phyloP scores from a whole-genome alignment of 2,113 vertebrate species.

The Phrynosoma blainvillii region DNA sequence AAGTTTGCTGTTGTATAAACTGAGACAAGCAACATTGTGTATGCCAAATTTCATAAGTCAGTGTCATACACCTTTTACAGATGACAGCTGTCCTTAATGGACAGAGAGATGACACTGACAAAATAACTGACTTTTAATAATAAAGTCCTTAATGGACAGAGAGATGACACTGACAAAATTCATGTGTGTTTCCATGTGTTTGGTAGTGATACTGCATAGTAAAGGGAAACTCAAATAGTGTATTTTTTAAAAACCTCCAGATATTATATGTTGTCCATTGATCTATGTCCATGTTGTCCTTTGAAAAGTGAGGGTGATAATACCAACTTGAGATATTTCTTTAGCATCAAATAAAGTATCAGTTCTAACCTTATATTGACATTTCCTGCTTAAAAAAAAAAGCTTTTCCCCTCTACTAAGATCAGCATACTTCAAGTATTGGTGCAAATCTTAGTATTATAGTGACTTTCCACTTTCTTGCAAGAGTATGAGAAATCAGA shows the following conservation, averaged over 20 bases:
- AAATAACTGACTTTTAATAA: no score
- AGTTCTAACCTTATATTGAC: background rate
- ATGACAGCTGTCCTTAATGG: background rate
- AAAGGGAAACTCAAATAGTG: background rate
- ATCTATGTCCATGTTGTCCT: background rate
- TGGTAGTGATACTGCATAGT: background rate
- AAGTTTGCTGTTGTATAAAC: conserved; percentile 20
- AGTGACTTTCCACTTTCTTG: background rate
- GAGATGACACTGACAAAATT: background rate
- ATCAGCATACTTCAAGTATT: background rate
- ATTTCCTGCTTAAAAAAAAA: background rate
- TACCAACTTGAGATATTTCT: background rate
- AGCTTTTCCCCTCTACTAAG: no score
- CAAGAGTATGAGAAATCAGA: background rate
- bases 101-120: background rate
- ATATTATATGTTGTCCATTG: background rate
- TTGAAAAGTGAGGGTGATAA: background rate
- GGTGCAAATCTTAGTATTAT: background rate
- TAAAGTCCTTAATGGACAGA: background rate
- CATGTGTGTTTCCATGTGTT: background rate
- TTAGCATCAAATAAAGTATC: no score
- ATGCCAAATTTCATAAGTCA: background rate
- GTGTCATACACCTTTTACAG: background rate
- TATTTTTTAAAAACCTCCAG: background rate
- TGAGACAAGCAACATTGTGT: background rate